Conservation (phyloP, 2,888 invertebrate genomes). For the Branchipolynoe longqiensis region DNA sequence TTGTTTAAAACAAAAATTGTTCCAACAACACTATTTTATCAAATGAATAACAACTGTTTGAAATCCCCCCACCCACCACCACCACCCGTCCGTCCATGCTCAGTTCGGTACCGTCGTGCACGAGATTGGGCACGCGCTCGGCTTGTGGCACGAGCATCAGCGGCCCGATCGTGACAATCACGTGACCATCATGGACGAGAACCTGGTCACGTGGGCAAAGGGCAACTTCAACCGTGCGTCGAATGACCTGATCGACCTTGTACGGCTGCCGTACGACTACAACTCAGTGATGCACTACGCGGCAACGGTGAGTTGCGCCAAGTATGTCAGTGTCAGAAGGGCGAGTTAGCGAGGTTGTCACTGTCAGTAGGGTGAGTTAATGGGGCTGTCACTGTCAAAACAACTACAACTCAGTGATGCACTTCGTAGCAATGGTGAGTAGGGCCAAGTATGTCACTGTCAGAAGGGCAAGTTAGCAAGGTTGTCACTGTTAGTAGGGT, state of each 20-base stretch:
- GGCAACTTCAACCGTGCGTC: constrained; percentile 44
- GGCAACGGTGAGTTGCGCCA: constrained; percentile 59
- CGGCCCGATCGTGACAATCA: constrained; percentile 60
- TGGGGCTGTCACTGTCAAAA: too few relatives aligned
- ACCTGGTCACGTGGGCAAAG: constrained; percentile 20
- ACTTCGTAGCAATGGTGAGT: constrained; percentile 61
- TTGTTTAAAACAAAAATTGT: too few relatives aligned
- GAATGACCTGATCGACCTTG: constrained; percentile 3
- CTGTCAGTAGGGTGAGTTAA: too few relatives aligned
- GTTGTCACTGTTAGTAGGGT: too few relatives aligned
- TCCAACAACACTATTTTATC: not conserved
- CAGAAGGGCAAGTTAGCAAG: too few relatives aligned
- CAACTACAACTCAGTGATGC: constrained; percentile 65
- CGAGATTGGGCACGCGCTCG: constrained; percentile 65
- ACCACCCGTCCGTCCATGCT: not conserved
- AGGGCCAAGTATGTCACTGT: too few relatives aligned
- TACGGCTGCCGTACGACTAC: constrained; percentile 62
- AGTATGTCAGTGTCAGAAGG: too few relatives aligned
- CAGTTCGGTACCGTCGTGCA: constrained; percentile 62
- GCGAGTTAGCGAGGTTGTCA: too few relatives aligned
- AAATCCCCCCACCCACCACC: not conserved
- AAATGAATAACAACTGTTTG: not conserved
- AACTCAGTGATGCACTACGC: constrained; percentile 65
- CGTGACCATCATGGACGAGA: constrained; percentile 50
- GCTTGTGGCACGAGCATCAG: constrained; percentile 64